Evolutionary conservation across 2,113 vertebrate genomes (phyloP).

Genomic region (Zeus faber): DNA sequence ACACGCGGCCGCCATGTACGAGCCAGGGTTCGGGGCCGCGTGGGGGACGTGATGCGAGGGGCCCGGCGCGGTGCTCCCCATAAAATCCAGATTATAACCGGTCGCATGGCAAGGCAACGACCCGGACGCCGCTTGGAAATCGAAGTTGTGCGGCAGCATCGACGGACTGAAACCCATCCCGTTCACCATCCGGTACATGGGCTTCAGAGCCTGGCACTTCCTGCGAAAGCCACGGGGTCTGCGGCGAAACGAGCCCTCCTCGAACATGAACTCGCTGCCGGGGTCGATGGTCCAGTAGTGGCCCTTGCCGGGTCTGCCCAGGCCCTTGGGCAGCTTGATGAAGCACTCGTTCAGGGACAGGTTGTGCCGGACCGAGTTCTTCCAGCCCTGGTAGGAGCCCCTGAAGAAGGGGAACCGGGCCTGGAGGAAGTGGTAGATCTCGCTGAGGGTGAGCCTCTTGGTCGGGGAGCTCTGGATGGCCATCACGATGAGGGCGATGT

Average conservation of each 20-base stretch:
- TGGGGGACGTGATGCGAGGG: conserved; percentile 87
- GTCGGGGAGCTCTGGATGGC: conserved; percentile 93
- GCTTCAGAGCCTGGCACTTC: conserved; percentile 93
- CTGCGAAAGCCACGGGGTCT: conserved; percentile 92
- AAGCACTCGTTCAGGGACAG: conserved; percentile 90
- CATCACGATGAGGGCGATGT: conserved; percentile 96
- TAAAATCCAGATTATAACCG: conserved; percentile 87
- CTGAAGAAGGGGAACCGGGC: conserved; percentile 92
- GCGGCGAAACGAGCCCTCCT: conserved; percentile 94
- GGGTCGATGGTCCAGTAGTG: conserved; percentile 98
- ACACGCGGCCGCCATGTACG: conserved; percentile 89
- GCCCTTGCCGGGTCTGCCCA: conserved; percentile 91
- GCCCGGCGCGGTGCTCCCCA: conserved; percentile 77
- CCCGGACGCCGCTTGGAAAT: conserved; percentile 86
- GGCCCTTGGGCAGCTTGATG: conserved; percentile 90
- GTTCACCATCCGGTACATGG: conserved; percentile 90
- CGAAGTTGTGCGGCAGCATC: conserved; percentile 88
- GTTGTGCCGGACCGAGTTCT: conserved; percentile 93
- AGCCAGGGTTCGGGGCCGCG: conserved; percentile 85
- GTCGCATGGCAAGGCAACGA: conserved; percentile 84
- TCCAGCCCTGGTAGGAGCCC: conserved; percentile 95
- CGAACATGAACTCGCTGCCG: conserved; percentile 96
- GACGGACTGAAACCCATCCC: conserved; percentile 88
- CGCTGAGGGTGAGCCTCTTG: conserved; percentile 90
- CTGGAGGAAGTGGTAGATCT: conserved; percentile 97